phyloP scores from a whole-genome alignment of 2,888 invertebrate genomes.

The Harpagoxenus sublaevis region DNA sequence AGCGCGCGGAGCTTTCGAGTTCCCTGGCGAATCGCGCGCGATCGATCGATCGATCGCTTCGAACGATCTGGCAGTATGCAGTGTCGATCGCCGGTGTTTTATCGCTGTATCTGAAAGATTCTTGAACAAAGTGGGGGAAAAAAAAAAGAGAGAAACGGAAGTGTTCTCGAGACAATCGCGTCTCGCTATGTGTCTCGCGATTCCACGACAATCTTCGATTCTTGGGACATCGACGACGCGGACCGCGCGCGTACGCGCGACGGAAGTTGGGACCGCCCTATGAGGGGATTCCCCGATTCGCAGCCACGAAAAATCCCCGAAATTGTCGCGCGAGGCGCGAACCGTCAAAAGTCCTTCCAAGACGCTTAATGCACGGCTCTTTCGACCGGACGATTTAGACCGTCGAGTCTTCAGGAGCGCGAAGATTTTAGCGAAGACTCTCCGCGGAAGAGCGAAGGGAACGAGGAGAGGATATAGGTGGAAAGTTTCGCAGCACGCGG shows the following conservation, averaged over 20 bases:
- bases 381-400: conserved; percentile 1
- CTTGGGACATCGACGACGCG: conserved; percentile 13
- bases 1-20: not conserved
- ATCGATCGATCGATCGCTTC: conserved; percentile 42
- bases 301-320: not conserved
- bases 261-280: conserved; percentile 32
- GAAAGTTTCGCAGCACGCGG: conserved; percentile 54
- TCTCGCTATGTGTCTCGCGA: conserved; percentile 18
- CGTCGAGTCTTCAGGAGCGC: conserved; percentile 20
- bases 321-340: not conserved
- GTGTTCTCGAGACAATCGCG: not conserved
- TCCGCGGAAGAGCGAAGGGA: not conserved
- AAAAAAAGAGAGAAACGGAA: not conserved
- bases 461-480: conserved; percentile 49
- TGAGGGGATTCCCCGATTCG: conserved; percentile 25
- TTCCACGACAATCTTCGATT: not conserved
- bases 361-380: not conserved
- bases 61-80: not conserved
- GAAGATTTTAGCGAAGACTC: conserved; percentile 2
- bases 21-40: not conserved
- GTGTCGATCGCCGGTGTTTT: not conserved
- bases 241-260: conserved; percentile 32
- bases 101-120: not conserved
- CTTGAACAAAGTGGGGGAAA: not conserved
- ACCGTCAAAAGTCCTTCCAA: not conserved